phyloP scores from a whole-genome alignment of 2,888 invertebrate species.

The Crepidodera aurea region DNA sequence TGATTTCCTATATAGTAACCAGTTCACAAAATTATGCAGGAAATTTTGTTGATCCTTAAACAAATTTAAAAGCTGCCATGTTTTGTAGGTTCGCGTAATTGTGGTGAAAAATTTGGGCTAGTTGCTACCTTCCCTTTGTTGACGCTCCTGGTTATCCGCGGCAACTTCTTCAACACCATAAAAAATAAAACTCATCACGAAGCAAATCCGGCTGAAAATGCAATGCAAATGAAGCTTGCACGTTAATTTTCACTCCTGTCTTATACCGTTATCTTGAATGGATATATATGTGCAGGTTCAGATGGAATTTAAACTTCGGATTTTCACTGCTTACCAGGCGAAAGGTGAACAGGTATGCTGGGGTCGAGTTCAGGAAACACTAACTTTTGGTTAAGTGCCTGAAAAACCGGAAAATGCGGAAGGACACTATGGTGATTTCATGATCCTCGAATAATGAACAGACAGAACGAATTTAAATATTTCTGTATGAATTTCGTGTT shows the following conservation, averaged over 20 bases:
- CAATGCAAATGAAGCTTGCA: constrained; percentile 54
- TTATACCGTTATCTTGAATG: constrained; percentile 42
- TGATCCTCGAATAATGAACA: constrained; percentile 7
- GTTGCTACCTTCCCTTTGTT: background rate
- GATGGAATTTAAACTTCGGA: constrained; percentile 31
- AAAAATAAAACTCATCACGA: constrained; percentile 55
- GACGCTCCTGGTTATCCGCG: constrained; percentile 14
- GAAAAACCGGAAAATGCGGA: constrained; percentile 15
- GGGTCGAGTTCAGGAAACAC: constrained; percentile 27
- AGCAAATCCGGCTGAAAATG: constrained; percentile 51
- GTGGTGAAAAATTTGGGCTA: too few relatives aligned
- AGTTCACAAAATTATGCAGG: too few relatives aligned
- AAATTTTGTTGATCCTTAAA: too few relatives aligned
- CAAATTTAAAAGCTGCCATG: too few relatives aligned
- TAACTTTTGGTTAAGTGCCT: constrained; percentile 26
- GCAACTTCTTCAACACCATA: constrained; percentile 44
- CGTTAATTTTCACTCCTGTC: constrained; percentile 48
- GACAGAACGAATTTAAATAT: background rate
- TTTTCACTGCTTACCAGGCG: constrained; percentile 27
- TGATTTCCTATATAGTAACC: too few relatives aligned
- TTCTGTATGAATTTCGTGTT: background rate
- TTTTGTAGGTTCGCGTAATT: too few relatives aligned
- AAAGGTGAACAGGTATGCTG: constrained; percentile 27
- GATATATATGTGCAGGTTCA: constrained; percentile 37
- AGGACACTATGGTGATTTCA: constrained; percentile 7